Percentiles rank a stretch among this genome's conserved stretches.
phyloP scores from a whole-genome alignment of 2,888 invertebrate genomes.

The Dastarcus helophoroides region DNA sequence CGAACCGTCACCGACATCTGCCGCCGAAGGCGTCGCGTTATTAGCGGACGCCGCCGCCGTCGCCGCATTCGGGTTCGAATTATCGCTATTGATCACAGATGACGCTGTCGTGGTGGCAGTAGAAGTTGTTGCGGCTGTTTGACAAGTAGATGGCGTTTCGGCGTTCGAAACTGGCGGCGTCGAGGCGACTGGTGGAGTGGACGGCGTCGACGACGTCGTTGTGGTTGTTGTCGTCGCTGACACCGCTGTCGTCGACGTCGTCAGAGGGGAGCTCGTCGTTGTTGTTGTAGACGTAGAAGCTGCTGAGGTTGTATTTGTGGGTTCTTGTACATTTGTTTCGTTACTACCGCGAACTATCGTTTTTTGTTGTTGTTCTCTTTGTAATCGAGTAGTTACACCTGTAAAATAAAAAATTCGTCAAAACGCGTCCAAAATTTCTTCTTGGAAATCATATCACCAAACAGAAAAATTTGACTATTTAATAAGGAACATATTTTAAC shows the following conservation, averaged over 20 bases:
- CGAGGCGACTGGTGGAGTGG: constrained; percentile 6
- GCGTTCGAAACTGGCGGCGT: constrained; percentile 14
- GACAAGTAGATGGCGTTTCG: constrained; percentile 9
- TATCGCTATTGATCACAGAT: constrained; percentile 9
- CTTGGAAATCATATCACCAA: too few species aligned
- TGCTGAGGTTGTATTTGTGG: constrained; percentile 14
- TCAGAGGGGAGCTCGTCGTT: constrained; percentile 18
- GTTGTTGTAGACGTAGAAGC: constrained; percentile 18
- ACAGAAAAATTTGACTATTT: too few species aligned
- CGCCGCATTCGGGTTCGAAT: constrained; percentile 9
- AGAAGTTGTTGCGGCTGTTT: background rate
- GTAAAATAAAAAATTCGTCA: constrained; percentile 7
- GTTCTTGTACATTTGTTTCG: constrained; percentile 9
- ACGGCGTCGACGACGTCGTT: constrained; percentile 9
- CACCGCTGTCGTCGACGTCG: constrained; percentile 11
- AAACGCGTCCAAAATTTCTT: too few species aligned
- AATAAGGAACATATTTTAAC: too few species aligned
- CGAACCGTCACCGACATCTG: constrained; percentile 9
- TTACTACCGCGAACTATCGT: constrained; percentile 39
- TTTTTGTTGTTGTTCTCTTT: constrained; percentile 65
- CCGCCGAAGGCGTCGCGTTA: constrained; percentile 22
- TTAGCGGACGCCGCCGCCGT: constrained; percentile 22
- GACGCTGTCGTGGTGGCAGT: constrained; percentile 3
- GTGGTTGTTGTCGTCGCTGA: constrained; percentile 7
- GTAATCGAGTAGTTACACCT: constrained; percentile 76